Evolutionary conservation across 1,140 invertebrate species (phyloP).

Genomic region (Liolophura sinensis): DNA sequence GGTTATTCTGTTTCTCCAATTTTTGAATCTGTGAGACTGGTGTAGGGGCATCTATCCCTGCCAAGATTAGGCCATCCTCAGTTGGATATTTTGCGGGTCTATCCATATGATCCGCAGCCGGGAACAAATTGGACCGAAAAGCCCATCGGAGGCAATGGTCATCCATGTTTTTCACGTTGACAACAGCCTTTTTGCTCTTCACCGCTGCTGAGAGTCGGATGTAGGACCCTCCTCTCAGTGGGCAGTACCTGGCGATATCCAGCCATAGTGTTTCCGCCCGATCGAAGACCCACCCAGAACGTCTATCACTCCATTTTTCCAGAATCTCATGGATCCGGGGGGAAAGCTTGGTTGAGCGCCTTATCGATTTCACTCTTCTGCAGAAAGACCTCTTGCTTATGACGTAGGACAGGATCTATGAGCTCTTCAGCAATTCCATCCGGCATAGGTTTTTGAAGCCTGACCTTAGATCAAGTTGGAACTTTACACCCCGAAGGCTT

Average conservation of each 20-base stretch:
- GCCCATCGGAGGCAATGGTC: neutral
- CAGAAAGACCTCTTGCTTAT: neutral
- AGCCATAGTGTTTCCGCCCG: neutral
- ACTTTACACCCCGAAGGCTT: neutral
- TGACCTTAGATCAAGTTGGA: neutral
- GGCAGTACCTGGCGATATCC: neutral
- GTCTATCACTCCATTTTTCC: neutral
- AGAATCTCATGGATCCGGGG: neutral
- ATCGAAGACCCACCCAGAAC: neutral
- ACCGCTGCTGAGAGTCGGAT: neutral
- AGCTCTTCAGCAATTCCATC: conserved; percentile 1
- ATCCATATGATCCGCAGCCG: neutral
- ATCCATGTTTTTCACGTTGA: conserved; percentile 1
- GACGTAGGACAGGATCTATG: conserved; percentile 1
- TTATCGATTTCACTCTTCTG: neutral
- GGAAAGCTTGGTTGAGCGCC: neutral
- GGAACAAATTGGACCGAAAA: neutral
- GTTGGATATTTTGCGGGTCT: neutral
- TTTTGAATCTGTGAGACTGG: neutral
- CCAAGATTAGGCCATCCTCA: neutral
- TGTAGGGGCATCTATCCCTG: neutral
- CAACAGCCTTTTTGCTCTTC: conserved; percentile 3
- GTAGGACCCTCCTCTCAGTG: neutral
- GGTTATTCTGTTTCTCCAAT: neutral
- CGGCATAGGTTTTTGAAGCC: neutral